Base-by-base conservation (phyloP, 2,113 vertebrate genomes). In the Platichthys stellatus region DNA sequence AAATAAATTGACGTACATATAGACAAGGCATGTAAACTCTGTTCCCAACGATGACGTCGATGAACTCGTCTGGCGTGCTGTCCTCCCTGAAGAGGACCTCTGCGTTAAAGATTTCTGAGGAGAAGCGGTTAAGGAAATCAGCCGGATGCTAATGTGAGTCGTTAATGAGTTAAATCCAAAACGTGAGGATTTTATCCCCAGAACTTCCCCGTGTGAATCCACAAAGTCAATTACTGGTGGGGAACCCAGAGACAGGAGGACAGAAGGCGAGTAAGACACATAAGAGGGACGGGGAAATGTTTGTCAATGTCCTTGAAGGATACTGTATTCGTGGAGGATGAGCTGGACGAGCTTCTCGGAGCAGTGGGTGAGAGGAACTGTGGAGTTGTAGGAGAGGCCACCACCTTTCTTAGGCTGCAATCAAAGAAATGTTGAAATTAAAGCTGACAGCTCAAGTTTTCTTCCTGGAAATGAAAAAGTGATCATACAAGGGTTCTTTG, bases 311-410 rank as follows among this genome's bases (percentile, higher is more conserved):
- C 28, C 51, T 38, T 7, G 57, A 96, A 97, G 97, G 98, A 99
- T 99, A 97, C 97, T 99, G 83, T 99, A 99, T 72, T 99, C 98
- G 0, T 99, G 98, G 4, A 99, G 95, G 88, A 99, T 98, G 80
- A 99, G 97, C 88, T 99, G 98, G 45, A 98, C 97, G 23, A 99
- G 86, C 89, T 99, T 99, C 87, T 99, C 98, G 0, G 98, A 98
- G 92, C 98, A 99, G 24, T 97, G 96, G 26, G 98, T 99, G 76
- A 99, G 91, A 0, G 96, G 97, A 74, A 99, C 96, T 0, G 96
- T 99, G 1, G 98, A 99, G 90, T 99, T 99, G 88, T 97, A 99
- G 58, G 98, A 99, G 77, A 99, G 96, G 9, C 98, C 98, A 0
- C 98, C 98, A 12, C 97, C 97, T 91, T 99, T 99, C 92, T 98